phyloP scores from a whole-genome alignment of 2,888 invertebrate species.

The Argyra leucocephala region DNA sequence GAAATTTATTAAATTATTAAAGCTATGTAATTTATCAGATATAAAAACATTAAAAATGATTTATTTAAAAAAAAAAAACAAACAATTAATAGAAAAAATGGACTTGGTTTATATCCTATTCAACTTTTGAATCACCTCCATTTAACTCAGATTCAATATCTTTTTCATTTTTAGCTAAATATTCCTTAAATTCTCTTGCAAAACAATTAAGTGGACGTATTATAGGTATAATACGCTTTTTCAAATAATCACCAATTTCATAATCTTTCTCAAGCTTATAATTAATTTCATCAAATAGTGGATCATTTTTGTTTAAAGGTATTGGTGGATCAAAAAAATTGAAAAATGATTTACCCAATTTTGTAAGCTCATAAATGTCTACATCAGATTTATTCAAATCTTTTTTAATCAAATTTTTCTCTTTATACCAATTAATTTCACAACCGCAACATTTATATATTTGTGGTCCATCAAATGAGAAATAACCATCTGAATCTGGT shows the following conservation, averaged over 20 bases:
- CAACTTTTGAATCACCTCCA: neutral
- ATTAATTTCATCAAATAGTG: slow-evolving; percentile 33
- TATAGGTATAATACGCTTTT: slow-evolving; percentile 39
- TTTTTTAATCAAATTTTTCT: slow-evolving; percentile 60
- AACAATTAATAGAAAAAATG: no score
- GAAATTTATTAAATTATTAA: no score
- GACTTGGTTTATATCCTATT: neutral
- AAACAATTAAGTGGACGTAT: neutral
- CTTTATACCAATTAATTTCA: slow-evolving; percentile 74
- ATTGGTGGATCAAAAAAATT: slow-evolving; percentile 78
- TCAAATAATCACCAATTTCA: slow-evolving; percentile 94
- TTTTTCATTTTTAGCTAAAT: neutral
- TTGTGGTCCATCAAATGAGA: slow-evolving; percentile 80
- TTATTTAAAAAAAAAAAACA: no score
- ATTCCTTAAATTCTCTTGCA: slow-evolving; percentile 8
- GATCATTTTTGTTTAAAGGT: slow-evolving; percentile 32
- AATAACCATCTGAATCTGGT: slow-evolving; percentile 66
- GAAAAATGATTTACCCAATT: slow-evolving; percentile 67
- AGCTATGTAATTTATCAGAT: no score
- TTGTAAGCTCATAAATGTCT: slow-evolving; percentile 20
- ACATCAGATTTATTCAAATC: slow-evolving; percentile 5
- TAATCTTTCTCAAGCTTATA: slow-evolving; percentile 62
- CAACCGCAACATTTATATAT: slow-evolving; percentile 69
- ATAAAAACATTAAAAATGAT: no score
- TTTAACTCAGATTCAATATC: neutral